Evolutionary conservation across 2,113 vertebrate species (phyloP).

Genomic region (Cyanoramphus novaezelandiae): DNA sequence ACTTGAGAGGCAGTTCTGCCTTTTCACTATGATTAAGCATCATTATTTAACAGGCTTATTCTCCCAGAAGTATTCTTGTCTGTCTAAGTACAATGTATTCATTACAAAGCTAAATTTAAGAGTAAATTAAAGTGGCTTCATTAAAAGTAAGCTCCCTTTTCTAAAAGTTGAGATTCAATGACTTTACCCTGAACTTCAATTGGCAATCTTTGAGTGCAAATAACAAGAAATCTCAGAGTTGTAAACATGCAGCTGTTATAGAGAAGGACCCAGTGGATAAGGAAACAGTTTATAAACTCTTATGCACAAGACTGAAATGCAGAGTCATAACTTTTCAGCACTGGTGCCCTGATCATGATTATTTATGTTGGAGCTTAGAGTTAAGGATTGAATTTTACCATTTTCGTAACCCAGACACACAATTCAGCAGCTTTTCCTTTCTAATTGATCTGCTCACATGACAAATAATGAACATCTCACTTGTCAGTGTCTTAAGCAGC

Average conservation of each 20-base stretch:
- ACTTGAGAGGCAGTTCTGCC: background rate
- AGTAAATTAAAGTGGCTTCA: background rate
- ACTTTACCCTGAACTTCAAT: background rate
- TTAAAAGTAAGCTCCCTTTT: background rate
- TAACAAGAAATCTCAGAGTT: background rate
- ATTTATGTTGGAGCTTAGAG: background rate
- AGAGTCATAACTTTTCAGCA: background rate
- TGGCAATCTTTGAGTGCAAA: background rate
- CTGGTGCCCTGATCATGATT: background rate
- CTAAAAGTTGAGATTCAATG: background rate
- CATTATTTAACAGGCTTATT: background rate
- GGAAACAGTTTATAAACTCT: background rate
- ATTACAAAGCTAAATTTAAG: background rate
- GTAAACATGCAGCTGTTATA: background rate
- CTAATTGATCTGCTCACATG: slow-evolving; percentile 54
- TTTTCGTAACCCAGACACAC: slow-evolving; percentile 3
- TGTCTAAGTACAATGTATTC: background rate
- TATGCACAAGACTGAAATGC: background rate
- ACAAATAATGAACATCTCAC: slow-evolving; percentile 64
- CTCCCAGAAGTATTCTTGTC: background rate
- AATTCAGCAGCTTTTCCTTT: slow-evolving; percentile 18
- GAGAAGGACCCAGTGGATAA: background rate
- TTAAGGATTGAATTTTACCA: background rate
- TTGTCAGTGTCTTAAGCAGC: slow-evolving; percentile 50
- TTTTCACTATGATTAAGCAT: background rate